Conservation (phyloP, 2,113 vertebrate genomes). For the Solea senegalensis region DNA sequence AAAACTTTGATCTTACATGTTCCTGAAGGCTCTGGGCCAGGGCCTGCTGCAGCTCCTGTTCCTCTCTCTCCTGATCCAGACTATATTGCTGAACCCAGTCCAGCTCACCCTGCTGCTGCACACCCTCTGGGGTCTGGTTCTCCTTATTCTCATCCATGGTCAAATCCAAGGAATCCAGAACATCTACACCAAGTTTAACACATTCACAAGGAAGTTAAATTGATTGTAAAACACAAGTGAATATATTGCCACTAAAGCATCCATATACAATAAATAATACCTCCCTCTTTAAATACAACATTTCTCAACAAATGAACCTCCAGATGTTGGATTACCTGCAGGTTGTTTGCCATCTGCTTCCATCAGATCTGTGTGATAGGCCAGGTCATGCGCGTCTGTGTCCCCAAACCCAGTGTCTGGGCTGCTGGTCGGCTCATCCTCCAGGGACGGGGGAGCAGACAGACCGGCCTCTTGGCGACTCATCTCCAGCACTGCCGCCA, state of each 20-base stretch:
- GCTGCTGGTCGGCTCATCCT: conserved; percentile 90
- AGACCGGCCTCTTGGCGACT: conserved; percentile 84
- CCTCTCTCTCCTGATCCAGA: conserved; percentile 93
- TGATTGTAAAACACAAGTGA: not conserved
- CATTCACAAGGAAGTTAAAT: not conserved
- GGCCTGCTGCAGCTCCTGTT: conserved; percentile 97
- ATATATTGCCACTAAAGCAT: no score
- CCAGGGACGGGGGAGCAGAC: conserved; percentile 73
- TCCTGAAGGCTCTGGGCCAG: conserved; percentile 97
- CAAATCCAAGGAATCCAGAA: conserved; percentile 79
- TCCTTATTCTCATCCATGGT: conserved; percentile 99
- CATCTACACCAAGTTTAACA: conserved; percentile 56
- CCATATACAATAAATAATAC: no score
- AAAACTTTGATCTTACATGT: conserved; percentile 83
- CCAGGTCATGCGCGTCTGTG: conserved; percentile 87
- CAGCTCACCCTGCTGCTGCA: conserved; percentile 86
- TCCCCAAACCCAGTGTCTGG: conserved; percentile 97
- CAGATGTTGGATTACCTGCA: conserved; percentile 66
- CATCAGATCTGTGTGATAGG: conserved; percentile 84
- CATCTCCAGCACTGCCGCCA: conserved; percentile 93
- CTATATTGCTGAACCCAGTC: conserved; percentile 97
- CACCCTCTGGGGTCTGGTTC: conserved; percentile 94
- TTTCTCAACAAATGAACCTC: not conserved
- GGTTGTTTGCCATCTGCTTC: conserved; percentile 85
- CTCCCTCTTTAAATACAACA: not conserved